phyloP scores from a whole-genome alignment of 2,888 invertebrate genomes.

The Eugnorisma glareosa region DNA sequence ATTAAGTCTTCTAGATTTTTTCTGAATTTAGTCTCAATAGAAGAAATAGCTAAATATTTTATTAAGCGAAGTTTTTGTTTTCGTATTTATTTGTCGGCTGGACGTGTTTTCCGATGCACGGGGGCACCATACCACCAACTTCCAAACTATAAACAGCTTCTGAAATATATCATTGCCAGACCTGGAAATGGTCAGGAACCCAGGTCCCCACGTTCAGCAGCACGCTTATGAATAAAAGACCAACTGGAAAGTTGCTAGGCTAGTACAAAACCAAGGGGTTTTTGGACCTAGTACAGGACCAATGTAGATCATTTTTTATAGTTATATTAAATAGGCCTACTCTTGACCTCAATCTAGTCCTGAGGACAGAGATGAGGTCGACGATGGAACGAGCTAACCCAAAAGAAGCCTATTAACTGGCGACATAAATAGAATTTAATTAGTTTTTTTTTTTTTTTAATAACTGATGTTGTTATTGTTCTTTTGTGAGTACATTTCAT shows the following conservation, averaged over 20 bases:
- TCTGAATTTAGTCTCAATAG: not conserved
- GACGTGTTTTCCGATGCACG: not conserved
- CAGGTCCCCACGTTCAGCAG: not conserved
- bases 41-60: not conserved
- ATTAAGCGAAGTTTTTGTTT: not conserved
- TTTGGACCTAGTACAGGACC: too few species aligned
- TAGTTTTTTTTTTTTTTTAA: too few species aligned
- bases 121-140: not conserved
- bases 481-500: too few species aligned
- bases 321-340: too few species aligned
- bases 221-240: not conserved
- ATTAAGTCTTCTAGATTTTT: not conserved
- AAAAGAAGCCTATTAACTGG: too few species aligned
- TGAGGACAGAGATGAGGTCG: too few species aligned
- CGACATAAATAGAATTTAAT: too few species aligned
- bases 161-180: not conserved
- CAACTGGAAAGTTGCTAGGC: not conserved
- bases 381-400: too few species aligned
- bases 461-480: too few species aligned
- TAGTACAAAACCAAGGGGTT: not conserved
- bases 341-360: too few species aligned
- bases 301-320: too few species aligned
- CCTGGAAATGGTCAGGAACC: not conserved
- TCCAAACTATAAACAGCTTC: not conserved
- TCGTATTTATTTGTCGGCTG: not conserved